Base-by-base conservation (phyloP, 2,888 invertebrate genomes). In the Sussaba pulchella region DNA sequence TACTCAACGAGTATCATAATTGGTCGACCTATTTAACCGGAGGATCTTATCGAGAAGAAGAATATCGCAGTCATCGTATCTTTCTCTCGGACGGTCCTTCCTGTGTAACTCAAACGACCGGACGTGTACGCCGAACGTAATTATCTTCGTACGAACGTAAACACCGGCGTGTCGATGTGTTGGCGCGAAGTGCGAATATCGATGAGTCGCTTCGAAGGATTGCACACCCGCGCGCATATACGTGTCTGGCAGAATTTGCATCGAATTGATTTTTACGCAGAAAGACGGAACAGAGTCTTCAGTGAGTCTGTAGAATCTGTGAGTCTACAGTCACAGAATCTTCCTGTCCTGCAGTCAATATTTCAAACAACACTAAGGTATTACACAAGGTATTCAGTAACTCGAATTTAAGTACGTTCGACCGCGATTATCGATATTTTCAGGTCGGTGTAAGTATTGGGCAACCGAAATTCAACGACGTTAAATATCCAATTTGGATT, bases 71-170 rank as follows among this genome's bases (percentile, higher is more conserved):
- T 61, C 12, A 47, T 9, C 3, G 36, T 57, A 19, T 47, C n/a
- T 57, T 72, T 41, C 50, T 8, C 47, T 36, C 66, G 12, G 14
- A 31, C 61, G 36, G 36, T n/a, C n/a, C 19, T 50, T 17, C 47
- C 47, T 66, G 36, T 31, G 45, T 24, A 43, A 52, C 45, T 73
- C 57, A 36, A 54, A 69, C 77, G 77, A 77, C 81, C 81, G 81
- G 81, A 77, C 67, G 77, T 50, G 43, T 43, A 64, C 59, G n/a
- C n/a, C 43, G 57, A 52, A 43, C 77, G 73, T 81, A 81, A 81
- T 78, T 77, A 75, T 64, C 70, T 39, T 17, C 59, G 66, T 64
- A 64, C 45, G 36, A 73, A 63, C 74, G 70, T 74, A 77, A 77
- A 81, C 69, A 81, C 69, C 41, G 52, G 39, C 67, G 31, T 66